Conservation (phyloP, 2,888 invertebrate species). For the Gerris lacustris region DNA sequence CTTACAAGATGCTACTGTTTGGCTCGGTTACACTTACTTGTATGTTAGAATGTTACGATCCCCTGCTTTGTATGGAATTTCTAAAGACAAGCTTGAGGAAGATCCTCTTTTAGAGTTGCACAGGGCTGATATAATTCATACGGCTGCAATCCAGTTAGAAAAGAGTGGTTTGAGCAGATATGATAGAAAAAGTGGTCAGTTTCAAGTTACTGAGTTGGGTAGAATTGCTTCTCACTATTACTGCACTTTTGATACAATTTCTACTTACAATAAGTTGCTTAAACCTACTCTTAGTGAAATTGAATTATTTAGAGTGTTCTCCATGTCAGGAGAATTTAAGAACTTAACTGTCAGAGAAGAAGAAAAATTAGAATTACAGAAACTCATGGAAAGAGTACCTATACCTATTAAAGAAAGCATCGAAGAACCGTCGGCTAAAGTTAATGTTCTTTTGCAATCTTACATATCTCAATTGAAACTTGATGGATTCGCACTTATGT, state of each 20-base stretch:
- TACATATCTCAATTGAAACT: constrained; percentile 96
- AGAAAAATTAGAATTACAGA: constrained; percentile 91
- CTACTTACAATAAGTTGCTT: constrained; percentile 87
- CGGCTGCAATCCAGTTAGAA: constrained; percentile 81
- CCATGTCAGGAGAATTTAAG: constrained; percentile 90
- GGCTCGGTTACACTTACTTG: constrained; percentile 93
- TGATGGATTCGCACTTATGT: constrained; percentile 96
- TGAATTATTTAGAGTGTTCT: constrained; percentile 94
- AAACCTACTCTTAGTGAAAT: constrained; percentile 96
- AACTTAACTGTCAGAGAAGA: constrained; percentile 88
- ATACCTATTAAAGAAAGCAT: constrained; percentile 98
- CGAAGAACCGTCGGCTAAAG: constrained; percentile 93
- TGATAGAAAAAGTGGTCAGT: constrained; percentile 81
- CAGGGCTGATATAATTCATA: constrained; percentile 88
- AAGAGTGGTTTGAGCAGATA: constrained; percentile 91
- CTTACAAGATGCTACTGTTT: constrained; percentile 78
- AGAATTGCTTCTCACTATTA: constrained; percentile 98
- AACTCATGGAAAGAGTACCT: constrained; percentile 89
- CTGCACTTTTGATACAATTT: constrained; percentile 92
- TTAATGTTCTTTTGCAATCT: constrained; percentile 88
- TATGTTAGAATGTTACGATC: constrained; percentile 89
- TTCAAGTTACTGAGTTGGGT: constrained; percentile 85
- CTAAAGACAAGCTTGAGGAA: constrained; percentile 60
- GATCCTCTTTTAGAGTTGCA: constrained; percentile 79
- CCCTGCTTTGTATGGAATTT: constrained; percentile 80